Conservation (phyloP, 1,140 invertebrate species). For the Hycleus phaleratus region DNA sequence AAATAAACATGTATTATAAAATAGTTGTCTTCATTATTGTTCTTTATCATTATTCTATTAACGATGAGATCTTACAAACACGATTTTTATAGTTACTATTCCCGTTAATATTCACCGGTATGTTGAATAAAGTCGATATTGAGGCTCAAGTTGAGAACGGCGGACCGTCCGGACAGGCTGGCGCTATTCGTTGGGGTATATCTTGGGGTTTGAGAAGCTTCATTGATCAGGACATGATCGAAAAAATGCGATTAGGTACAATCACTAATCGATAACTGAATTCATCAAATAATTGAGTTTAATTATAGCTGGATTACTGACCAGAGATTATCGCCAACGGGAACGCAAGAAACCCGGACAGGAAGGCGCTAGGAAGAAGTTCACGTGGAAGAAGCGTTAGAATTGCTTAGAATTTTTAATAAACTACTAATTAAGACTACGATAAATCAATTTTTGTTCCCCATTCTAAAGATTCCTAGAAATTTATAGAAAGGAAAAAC, state of each 20-base stretch:
- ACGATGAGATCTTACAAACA: no score
- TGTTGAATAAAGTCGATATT: constrained; percentile 75
- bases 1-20: no score
- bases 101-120: constrained; percentile 72
- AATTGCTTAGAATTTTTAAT: constrained; percentile 4
- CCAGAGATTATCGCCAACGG: constrained; percentile 64
- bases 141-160: constrained; percentile 63
- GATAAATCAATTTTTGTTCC: no score
- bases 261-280: neutral
- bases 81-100: constrained; percentile 62
- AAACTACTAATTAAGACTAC: neutral
- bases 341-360: constrained; percentile 95
- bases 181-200: constrained; percentile 80
- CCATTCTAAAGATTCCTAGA: no score
- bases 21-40: no score
- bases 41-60: no score
- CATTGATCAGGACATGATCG: constrained; percentile 64
- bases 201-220: constrained; percentile 72
- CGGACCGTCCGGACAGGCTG: constrained; percentile 68
- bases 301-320: constrained; percentile 76
- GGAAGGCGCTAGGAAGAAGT: constrained; percentile 82
- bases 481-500: no score
- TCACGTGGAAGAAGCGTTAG: constrained; percentile 87
- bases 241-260: constrained; percentile 80
- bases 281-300: neutral